A percentile compares a stretch with the other conserved stretches of the same genome.
Conservation (phyloP, 2,797 vertebrate genomes). For the Rhinatrema bivittatum region DNA sequence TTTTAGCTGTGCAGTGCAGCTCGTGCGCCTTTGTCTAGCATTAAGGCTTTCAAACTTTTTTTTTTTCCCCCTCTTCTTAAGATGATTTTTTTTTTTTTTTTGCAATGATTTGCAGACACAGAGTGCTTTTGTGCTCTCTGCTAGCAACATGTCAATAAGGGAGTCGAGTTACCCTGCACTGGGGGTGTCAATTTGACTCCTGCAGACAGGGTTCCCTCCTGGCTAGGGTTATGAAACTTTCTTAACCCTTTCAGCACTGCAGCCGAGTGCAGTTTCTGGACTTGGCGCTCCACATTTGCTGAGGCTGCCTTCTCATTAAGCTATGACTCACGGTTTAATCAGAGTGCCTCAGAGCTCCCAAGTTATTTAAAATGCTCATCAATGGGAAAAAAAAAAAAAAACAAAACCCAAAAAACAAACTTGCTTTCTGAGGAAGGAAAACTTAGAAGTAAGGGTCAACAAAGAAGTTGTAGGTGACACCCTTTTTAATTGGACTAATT, state of each 20-base stretch:
- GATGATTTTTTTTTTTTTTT: conserved; percentile 77
- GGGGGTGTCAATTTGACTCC: conserved; percentile 58
- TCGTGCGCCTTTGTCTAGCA: conserved; percentile 73
- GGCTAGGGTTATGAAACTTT: conserved; percentile 52
- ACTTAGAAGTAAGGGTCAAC: no score
- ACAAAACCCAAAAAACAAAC: no score
- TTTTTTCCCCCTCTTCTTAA: conserved; percentile 12
- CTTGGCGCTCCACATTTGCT: no score
- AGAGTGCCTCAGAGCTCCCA: no score
- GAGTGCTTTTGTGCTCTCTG: conserved; percentile 58
- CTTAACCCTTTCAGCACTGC: conserved; percentile 52
- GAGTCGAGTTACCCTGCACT: conserved; percentile 45
- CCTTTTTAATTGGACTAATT: no score
- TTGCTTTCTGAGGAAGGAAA: no score
- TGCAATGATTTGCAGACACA: conserved; percentile 70
- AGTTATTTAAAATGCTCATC: no score
- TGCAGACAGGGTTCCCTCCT: conserved; percentile 42
- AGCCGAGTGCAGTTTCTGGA: conserved; percentile 27
- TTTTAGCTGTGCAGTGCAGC: conserved; percentile 78
- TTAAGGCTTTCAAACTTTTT: conserved; percentile 66
- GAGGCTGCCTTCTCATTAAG: no score
- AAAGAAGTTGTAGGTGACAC: no score
- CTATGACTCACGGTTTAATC: no score
- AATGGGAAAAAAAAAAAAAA: no score
- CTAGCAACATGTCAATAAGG: conserved; percentile 61